phyloP scores from a whole-genome alignment of 2,888 invertebrate genomes.

The Morinoia aosen region DNA sequence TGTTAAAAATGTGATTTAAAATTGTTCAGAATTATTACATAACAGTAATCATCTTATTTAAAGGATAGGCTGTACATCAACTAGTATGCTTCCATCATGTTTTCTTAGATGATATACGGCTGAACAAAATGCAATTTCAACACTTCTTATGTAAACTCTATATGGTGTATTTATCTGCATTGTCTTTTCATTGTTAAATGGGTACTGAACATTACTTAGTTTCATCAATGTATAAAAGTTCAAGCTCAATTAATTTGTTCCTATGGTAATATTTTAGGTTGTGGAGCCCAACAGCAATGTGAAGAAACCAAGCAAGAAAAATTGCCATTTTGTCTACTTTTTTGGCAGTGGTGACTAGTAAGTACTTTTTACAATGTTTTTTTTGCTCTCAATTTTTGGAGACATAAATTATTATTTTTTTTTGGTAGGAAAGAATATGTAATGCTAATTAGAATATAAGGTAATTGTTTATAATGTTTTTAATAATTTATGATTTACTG shows the following conservation, averaged over 20 bases:
- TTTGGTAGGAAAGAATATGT: background rate
- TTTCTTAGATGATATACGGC: too few relatives aligned
- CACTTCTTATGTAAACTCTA: background rate
- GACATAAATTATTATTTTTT: background rate
- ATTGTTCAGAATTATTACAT: too few relatives aligned
- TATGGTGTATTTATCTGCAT: too few relatives aligned
- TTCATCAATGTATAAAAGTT: too few relatives aligned
- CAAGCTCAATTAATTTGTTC: conserved; percentile 15
- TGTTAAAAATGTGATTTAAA: too few relatives aligned
- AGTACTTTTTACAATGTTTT: conserved; percentile 74
- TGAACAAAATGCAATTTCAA: background rate
- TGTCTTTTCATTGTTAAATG: too few relatives aligned
- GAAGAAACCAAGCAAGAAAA: conserved; percentile 81
- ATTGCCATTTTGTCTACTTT: conserved; percentile 90
- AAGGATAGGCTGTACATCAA: too few relatives aligned
- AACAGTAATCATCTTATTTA: too few relatives aligned
- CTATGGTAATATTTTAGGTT: conserved; percentile 76
- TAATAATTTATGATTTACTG: too few relatives aligned
- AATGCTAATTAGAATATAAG: background rate
- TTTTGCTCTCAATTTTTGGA: background rate
- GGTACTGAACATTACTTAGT: too few relatives aligned
- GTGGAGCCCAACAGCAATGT: conserved; percentile 84
- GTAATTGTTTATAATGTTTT: too few relatives aligned
- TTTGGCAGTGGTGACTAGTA: conserved; percentile 96
- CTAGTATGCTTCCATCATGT: too few relatives aligned